A percentile compares a stretch with the other conserved stretches of the same genome.
These are phyloP conservation scores for Andrena praecox DNA, from an alignment of 2,888 invertebrate species.

Conservation along the genomic window DNA sequence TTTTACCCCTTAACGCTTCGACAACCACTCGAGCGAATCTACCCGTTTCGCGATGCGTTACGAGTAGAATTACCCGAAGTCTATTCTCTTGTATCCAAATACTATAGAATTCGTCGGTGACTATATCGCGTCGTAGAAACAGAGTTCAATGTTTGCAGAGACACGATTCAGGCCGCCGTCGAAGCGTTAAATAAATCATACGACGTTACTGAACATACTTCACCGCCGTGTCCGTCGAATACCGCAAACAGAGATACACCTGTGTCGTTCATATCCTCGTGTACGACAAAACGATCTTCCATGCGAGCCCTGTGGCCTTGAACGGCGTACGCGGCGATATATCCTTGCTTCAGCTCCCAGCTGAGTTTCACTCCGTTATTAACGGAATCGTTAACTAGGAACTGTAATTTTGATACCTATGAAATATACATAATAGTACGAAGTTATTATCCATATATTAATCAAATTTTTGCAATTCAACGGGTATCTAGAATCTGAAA, in stretches of 20 bases:
- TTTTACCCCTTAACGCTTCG: background rate
- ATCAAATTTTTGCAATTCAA: background rate
- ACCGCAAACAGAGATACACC: conserved; percentile 96
- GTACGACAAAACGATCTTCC: conserved; percentile 97
- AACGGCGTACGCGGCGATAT: conserved; percentile 95
- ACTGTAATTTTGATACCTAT: conserved; percentile 80
- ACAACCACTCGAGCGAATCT: background rate
- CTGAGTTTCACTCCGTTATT: conserved; percentile 86
- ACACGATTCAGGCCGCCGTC: too few species aligned
- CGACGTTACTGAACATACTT: conserved; percentile 84
- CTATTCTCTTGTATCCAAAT: too few species aligned
- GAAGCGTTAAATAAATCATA: background rate
- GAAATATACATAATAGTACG: conserved; percentile 3
- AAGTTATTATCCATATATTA: background rate
- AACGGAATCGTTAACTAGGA: conserved; percentile 79
- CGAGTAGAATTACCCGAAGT: too few species aligned
- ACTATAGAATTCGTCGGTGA: too few species aligned
- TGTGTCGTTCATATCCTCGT: conserved; percentile 93
- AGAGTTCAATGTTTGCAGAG: too few species aligned
- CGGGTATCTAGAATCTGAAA: background rate
- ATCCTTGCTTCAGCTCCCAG: conserved; percentile 92
- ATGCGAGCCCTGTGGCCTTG: conserved; percentile 95
- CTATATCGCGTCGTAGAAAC: too few species aligned
- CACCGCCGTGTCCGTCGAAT: conserved; percentile 98
- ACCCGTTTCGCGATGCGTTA: too few species aligned